These are phyloP conservation scores for Recurvirostra avosetta DNA, from an alignment of 2,113 vertebrate genomes.

Conservation along the genomic window DNA sequence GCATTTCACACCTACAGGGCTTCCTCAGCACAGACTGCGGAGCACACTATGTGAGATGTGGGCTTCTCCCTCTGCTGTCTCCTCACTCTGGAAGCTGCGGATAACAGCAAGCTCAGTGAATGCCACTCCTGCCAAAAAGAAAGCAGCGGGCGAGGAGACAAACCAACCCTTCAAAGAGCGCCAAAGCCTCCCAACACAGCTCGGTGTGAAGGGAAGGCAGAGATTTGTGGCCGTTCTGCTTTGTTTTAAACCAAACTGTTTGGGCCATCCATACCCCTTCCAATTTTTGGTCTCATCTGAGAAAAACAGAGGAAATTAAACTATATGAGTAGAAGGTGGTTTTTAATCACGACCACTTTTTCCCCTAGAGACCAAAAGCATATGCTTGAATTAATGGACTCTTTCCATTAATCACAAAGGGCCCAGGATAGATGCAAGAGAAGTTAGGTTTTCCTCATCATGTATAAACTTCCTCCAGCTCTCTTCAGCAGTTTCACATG, in stretches of 20 bases:
- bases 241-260: not conserved
- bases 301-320: not conserved
- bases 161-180: not conserved
- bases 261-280: not conserved
- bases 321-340: not conserved
- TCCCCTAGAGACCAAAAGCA: not conserved
- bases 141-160: not conserved
- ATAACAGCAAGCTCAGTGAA: not conserved
- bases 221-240: not conserved
- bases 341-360: slow-evolving; percentile 3
- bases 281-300: not conserved
- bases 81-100: not conserved
- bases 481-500: not conserved
- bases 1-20: not conserved
- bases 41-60: not conserved
- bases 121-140: not conserved
- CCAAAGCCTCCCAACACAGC: not conserved
- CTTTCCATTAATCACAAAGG: slow-evolving; percentile 10
- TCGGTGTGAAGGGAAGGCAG: not conserved
- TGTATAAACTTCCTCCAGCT: not conserved
- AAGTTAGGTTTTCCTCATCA: not conserved
- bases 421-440: not conserved
- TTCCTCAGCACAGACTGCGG: not conserved
- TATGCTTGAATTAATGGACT: not conserved
- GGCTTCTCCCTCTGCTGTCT: not conserved